Percentiles rank a stretch among this genome's conserved stretches.
Evolutionary conservation across 2,113 vertebrate species (phyloP).

Genomic region (Sakesphorus luctuosus): DNA sequence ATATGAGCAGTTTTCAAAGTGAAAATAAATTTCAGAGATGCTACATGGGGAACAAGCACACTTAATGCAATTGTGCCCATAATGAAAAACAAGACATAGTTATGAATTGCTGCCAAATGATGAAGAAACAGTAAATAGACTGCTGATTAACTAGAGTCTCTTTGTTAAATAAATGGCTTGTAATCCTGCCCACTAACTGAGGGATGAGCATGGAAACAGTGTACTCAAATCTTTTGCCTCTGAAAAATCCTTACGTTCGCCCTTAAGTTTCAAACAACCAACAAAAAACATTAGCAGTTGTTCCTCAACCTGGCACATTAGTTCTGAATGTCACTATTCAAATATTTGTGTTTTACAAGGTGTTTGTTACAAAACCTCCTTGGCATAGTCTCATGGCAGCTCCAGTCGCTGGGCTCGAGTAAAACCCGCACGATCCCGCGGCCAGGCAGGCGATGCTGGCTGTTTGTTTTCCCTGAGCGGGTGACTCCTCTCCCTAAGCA

Average conservation of each 20-base stretch:
- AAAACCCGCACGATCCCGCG: fast-evolving
- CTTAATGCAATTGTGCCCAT: background rate
- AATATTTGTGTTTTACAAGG: slow-evolving; percentile 44
- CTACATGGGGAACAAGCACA: background rate
- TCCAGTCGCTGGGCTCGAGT: background rate
- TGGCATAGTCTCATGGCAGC: background rate
- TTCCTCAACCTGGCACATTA: background rate
- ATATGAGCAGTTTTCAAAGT: background rate
- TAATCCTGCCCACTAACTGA: background rate
- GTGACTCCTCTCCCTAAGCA: background rate
- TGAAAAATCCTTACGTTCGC: background rate
- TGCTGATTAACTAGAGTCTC: background rate
- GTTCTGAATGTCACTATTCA: background rate
- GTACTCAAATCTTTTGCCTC: background rate
- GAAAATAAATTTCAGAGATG: slow-evolving; percentile 19
- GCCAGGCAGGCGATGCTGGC: background rate
- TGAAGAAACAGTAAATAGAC: slow-evolving; percentile 16
- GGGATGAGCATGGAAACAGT: background rate
- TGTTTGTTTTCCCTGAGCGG: background rate
- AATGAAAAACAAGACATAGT: background rate
- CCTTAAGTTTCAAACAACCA: background rate
- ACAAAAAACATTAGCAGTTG: background rate
- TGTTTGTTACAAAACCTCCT: background rate
- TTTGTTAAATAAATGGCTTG: background rate
- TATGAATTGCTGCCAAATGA: background rate